These are phyloP conservation scores for Orchesella cincta DNA, from an alignment of 1,140 invertebrate genomes.

Conservation along the genomic window DNA sequence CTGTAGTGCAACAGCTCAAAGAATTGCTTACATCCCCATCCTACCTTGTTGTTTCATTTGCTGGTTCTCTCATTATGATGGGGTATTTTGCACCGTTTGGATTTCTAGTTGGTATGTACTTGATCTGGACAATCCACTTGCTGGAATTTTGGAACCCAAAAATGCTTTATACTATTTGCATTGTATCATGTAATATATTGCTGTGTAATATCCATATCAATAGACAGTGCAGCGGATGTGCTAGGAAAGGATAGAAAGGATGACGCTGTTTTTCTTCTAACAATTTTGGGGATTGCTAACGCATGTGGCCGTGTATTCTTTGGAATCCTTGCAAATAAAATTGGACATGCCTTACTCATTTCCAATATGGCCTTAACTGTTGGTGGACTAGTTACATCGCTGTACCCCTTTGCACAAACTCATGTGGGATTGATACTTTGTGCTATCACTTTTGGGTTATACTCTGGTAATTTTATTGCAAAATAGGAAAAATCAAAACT, in stretches of 20 bases:
- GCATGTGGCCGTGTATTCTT: constrained; percentile 13
- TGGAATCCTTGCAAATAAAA: constrained; percentile 21
- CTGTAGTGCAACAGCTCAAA: not conserved
- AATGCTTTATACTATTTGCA: no score
- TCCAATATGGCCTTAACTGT: constrained; percentile 12
- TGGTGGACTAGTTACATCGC: not conserved
- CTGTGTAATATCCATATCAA: no score
- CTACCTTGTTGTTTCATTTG: constrained; percentile 33
- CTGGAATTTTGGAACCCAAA: constrained; percentile 1
- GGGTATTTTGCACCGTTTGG: constrained; percentile 42
- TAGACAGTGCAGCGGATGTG: not conserved
- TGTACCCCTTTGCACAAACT: not conserved
- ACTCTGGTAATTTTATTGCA: not conserved
- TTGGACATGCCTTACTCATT: not conserved
- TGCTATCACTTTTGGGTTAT: not conserved
- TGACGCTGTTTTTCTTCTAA: not conserved
- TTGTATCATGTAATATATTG: no score
- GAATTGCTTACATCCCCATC: constrained; percentile 32
- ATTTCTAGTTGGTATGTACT: constrained; percentile 33
- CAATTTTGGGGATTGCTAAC: not conserved
- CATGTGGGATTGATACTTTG: not conserved
- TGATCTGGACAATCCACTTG: no score
- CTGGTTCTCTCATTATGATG: constrained; percentile 39
- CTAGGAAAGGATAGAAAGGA: not conserved
- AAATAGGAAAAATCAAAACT: not conserved